Evolutionary conservation across 2,797 vertebrate species (phyloP).

Genomic region (Acridotheres tristis): DNA sequence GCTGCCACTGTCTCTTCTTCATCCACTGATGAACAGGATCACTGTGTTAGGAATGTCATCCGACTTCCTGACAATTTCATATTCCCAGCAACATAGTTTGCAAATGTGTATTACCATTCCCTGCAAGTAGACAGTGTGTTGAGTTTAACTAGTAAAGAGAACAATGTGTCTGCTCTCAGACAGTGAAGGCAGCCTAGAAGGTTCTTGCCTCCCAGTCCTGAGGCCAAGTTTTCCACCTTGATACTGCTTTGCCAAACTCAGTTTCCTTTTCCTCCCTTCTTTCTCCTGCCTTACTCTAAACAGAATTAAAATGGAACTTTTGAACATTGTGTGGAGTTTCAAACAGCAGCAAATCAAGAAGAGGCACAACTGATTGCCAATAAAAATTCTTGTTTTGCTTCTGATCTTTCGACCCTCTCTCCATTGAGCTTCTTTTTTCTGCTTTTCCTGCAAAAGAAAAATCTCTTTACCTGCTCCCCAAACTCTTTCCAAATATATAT

Average conservation of each 20-base stretch:
- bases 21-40: neutral
- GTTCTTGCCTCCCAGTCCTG: neutral
- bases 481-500: neutral
- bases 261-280: neutral
- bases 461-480: fast-evolving
- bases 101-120: neutral
- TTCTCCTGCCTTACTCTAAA: neutral
- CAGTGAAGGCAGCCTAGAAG: neutral
- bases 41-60: neutral
- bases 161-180: neutral
- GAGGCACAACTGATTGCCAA: neutral
- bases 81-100: neutral
- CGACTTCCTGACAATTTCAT: neutral
- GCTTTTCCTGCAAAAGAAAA: neutral
- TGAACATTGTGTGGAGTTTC: neutral
- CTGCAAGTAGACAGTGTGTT: neutral
- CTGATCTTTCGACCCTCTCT: neutral
- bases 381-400: neutral
- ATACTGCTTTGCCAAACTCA: neutral
- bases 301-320: neutral
- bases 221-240: neutral
- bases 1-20: neutral
- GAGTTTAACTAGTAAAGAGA: neutral
- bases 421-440: neutral
- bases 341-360: neutral